phyloP scores from a whole-genome alignment of 2,888 invertebrate species.

The Aplocera efformata region DNA sequence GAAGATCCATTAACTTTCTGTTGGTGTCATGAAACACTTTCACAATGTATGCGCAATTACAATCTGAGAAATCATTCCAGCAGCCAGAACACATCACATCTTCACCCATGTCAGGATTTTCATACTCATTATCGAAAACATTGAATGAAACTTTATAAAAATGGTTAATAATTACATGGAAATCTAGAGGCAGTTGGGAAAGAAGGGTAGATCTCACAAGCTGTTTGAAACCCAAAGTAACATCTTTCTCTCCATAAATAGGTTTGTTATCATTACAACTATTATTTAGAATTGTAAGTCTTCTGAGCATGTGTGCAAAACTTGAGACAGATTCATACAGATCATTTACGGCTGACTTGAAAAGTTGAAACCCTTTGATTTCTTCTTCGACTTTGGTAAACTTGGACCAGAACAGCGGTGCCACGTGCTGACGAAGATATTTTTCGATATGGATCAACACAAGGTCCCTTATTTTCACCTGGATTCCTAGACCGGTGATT shows the following conservation, averaged over 20 bases:
- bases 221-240: slow-evolving; percentile 82
- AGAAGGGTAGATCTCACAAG: slow-evolving; percentile 83
- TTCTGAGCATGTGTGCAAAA: slow-evolving; percentile 77
- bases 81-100: slow-evolving; percentile 86
- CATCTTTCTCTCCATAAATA: slow-evolving; percentile 77
- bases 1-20: slow-evolving; percentile 87
- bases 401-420: slow-evolving; percentile 84
- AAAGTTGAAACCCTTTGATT: slow-evolving; percentile 82
- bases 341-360: slow-evolving; percentile 84
- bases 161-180: slow-evolving; percentile 84
- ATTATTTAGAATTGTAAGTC: slow-evolving; percentile 76
- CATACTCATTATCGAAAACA: slow-evolving; percentile 81
- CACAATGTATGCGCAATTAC: slow-evolving; percentile 83
- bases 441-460: slow-evolving; percentile 76
- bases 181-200: slow-evolving; percentile 85
- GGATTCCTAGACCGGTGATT: slow-evolving; percentile 57
- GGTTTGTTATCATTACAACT: slow-evolving; percentile 64
- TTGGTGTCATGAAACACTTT: slow-evolving; percentile 89
- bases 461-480: slow-evolving; percentile 65
- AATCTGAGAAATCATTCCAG: slow-evolving; percentile 79
- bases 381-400: slow-evolving; percentile 78
- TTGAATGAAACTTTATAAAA: slow-evolving; percentile 90
- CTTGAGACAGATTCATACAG: slow-evolving; percentile 79
- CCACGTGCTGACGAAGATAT: slow-evolving; percentile 80
- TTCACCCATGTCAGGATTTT: slow-evolving; percentile 78